These are phyloP conservation scores for Sigmodon hispidus DNA, from an alignment of 2,113 vertebrate genomes.

Conservation along the genomic window DNA sequence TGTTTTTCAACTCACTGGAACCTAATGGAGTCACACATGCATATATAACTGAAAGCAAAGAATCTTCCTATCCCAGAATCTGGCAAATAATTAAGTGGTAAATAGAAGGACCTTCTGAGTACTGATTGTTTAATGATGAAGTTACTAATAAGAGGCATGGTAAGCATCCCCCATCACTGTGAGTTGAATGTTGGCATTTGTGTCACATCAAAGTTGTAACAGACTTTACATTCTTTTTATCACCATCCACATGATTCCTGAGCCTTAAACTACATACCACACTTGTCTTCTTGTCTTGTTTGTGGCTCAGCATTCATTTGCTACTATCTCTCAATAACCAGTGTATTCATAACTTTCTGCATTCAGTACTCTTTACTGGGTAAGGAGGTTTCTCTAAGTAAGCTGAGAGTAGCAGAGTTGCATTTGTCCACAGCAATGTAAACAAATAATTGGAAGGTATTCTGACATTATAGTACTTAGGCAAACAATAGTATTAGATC, in stretches of 20 bases:
- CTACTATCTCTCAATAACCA: neutral
- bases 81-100: neutral
- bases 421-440: neutral
- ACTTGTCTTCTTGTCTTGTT: too few relatives aligned
- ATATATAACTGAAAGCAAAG: too few relatives aligned
- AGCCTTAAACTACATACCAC: neutral
- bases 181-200: neutral
- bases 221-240: too few relatives aligned
- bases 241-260: too few relatives aligned
- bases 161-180: neutral
- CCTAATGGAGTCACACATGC: too few relatives aligned
- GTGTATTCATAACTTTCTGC: neutral
- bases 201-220: too few relatives aligned
- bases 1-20: neutral
- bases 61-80: neutral
- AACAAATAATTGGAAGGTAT: neutral
- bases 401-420: neutral
- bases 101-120: too few relatives aligned
- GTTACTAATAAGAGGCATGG: neutral
- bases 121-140: neutral
- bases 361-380: neutral
- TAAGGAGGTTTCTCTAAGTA: neutral
- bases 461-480: neutral
- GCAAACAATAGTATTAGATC: neutral
- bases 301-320: neutral